Evolutionary conservation across 2,888 invertebrate genomes (phyloP).

Genomic region (Campoplex nolae): DNA sequence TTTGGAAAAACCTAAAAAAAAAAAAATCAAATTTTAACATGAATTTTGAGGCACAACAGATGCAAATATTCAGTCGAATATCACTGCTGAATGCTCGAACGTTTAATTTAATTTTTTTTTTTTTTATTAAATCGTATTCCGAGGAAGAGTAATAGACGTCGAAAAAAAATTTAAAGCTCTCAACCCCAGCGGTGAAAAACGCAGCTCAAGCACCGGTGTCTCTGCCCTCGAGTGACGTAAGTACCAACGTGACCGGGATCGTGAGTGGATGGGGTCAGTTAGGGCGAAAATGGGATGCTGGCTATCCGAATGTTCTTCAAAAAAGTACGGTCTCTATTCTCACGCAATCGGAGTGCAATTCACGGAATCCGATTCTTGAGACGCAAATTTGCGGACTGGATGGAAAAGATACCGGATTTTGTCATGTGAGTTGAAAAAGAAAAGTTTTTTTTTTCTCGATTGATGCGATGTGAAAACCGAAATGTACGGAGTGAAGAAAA

Average conservation of each 20-base stretch:
- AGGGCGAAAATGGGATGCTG: slow-evolving; percentile 8
- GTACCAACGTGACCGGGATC: slow-evolving; percentile 53
- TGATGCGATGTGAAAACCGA: background rate
- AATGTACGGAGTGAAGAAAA: background rate
- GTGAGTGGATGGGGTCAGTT: slow-evolving; percentile 69
- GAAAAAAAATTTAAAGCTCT: slow-evolving; percentile 55
- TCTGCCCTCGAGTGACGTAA: slow-evolving; percentile 61
- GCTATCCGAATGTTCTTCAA: slow-evolving; percentile 61
- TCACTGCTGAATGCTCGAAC: too few species aligned
- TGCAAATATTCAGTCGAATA: background rate
- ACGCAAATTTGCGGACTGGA: slow-evolving; percentile 68
- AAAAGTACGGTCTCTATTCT: slow-evolving; percentile 61
- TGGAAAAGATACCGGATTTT: slow-evolving; percentile 64
- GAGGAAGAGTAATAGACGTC: background rate
- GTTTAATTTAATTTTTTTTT: background rate
- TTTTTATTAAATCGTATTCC: background rate
- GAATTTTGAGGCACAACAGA: background rate
- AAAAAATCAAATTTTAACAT: background rate
- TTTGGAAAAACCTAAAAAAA: background rate
- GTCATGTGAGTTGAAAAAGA: slow-evolving; percentile 60
- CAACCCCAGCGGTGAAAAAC: slow-evolving; percentile 46
- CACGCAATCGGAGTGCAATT: slow-evolving; percentile 61
- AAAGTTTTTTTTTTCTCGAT: background rate
- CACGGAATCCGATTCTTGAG: slow-evolving; percentile 47
- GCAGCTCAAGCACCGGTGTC: slow-evolving; percentile 64